A percentile compares a stretch with the other conserved stretches of the same genome.
These are phyloP conservation scores for Drosophila arawakana DNA, from an alignment of 1,140 invertebrate species.

Conservation along the genomic window DNA sequence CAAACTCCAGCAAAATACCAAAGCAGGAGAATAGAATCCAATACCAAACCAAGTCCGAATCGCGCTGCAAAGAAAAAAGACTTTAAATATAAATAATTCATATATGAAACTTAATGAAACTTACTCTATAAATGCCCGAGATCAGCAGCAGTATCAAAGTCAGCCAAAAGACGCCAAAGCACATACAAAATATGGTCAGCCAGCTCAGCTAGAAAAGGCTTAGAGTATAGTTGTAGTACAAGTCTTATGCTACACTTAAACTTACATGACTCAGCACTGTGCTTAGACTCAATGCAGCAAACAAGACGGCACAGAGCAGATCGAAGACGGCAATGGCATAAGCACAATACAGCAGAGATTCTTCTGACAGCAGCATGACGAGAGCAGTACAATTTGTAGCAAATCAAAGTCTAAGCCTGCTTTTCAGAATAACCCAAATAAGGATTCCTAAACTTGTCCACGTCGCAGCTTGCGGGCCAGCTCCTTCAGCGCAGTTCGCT, in stretches of 20 bases:
- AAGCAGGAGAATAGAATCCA: constrained; percentile 61
- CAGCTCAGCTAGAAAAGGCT: constrained; percentile 46
- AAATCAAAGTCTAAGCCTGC: constrained; percentile 10
- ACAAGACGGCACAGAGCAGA: constrained; percentile 46
- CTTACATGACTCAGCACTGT: constrained; percentile 49
- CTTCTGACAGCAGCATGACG: background rate
- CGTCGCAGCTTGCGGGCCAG: constrained; percentile 27
- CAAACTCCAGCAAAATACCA: constrained; percentile 49
- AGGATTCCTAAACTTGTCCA: background rate
- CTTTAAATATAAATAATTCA: too few relatives aligned
- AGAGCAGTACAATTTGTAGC: background rate
- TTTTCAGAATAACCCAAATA: background rate
- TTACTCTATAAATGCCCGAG: constrained; percentile 56
- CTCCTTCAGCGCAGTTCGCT: constrained; percentile 30
- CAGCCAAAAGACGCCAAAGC: constrained; percentile 60
- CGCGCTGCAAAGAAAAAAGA: constrained; percentile 27
- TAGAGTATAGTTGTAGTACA: background rate
- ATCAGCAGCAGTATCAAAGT: constrained; percentile 55
- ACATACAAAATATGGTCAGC: constrained; percentile 51
- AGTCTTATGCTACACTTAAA: background rate
- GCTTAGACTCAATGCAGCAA: constrained; percentile 32
- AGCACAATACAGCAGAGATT: constrained; percentile 44
- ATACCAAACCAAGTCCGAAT: constrained; percentile 33
- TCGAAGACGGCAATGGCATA: constrained; percentile 61
- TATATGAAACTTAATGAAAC: background rate